Base-by-base conservation (phyloP, 1,140 invertebrate genomes). In the Apis dorsata region DNA sequence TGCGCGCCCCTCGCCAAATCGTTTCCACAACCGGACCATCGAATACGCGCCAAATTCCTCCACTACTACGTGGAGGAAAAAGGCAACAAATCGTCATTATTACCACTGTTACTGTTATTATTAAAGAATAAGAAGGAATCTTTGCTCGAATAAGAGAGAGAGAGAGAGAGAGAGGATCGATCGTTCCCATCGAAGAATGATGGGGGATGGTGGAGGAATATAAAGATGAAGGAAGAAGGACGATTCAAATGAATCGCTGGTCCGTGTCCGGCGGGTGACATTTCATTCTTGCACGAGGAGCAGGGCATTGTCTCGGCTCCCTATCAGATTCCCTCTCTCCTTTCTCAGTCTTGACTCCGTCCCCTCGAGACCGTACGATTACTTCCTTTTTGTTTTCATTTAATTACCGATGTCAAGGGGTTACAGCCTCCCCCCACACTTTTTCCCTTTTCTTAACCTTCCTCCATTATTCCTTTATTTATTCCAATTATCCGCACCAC, bases 371-470 rank as follows among this genome's bases (percentile, higher is more conserved):
- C 91, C 92, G 90, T 92, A 91, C 92, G 92, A 94, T 93, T 93
- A 93, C 91, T 93, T 93, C 93, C 90, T 93, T 93, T 93, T 93
- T 94, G 93, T 94, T 94, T 93, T 94, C 92, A 92, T 93, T 93
- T 93, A 94, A 94, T 94, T 94, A 94, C 92, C 92, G 93, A 94
- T 93, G 92, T 94, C 93, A 94, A 93, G 93, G 92, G 93, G 93
- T 93, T 93, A 92, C 91, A 90, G 88, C 90, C 81, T 75, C 74
- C 24, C 44, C 75, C 34, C 65, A 90, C 90, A 91, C 90, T 88
- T 89, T 90, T 90, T 91, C 90, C 89, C 66, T 87, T 86, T 7
- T 79, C 90, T 84, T 86, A 73, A 90, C 88, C 77, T 90, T 87
- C 88, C 90, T 93, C 91, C 91, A 93, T 93, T 93, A 93, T 93